These are phyloP conservation scores for Anodontia alba DNA, from an alignment of 2,888 invertebrate species.

Conservation along the genomic window DNA sequence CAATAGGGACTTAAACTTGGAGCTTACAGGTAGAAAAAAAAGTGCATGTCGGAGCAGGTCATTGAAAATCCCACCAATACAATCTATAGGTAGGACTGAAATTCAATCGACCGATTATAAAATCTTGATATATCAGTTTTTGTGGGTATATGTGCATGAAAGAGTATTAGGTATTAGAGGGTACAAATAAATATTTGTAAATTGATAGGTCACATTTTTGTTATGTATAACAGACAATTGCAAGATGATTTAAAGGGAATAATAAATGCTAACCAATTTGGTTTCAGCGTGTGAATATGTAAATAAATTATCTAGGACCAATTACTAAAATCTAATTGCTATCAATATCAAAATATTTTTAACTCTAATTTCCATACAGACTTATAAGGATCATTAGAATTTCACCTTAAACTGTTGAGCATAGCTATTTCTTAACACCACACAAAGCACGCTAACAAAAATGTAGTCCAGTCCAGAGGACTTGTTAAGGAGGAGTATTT, in stretches of 20 bases:
- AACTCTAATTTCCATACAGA: too few relatives aligned
- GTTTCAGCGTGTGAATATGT: too few relatives aligned
- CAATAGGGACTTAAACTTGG: conserved; percentile 8
- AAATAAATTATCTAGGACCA: too few relatives aligned
- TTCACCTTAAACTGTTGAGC: too few relatives aligned
- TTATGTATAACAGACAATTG: conserved; percentile 1
- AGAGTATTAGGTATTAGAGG: conserved; percentile 2
- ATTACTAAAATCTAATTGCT: too few relatives aligned
- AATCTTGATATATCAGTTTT: conserved; percentile 19
- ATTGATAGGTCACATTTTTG: background rate
- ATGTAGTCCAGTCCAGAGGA: too few relatives aligned
- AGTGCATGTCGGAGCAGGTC: conserved; percentile 3
- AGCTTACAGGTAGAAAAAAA: conserved; percentile 1
- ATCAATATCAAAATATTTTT: too few relatives aligned
- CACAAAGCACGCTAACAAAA: too few relatives aligned
- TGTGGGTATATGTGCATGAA: conserved; percentile 16
- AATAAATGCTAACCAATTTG: background rate
- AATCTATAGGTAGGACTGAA: conserved; percentile 13
- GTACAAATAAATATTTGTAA: background rate
- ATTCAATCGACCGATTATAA: conserved; percentile 11
- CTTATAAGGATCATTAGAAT: too few relatives aligned
- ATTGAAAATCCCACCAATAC: background rate
- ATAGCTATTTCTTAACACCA: too few relatives aligned
- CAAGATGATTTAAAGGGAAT: background rate
- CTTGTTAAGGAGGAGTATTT: too few relatives aligned